Evolutionary conservation across 2,113 vertebrate genomes (phyloP).

Genomic region (Oncorhynchus mykiss): DNA sequence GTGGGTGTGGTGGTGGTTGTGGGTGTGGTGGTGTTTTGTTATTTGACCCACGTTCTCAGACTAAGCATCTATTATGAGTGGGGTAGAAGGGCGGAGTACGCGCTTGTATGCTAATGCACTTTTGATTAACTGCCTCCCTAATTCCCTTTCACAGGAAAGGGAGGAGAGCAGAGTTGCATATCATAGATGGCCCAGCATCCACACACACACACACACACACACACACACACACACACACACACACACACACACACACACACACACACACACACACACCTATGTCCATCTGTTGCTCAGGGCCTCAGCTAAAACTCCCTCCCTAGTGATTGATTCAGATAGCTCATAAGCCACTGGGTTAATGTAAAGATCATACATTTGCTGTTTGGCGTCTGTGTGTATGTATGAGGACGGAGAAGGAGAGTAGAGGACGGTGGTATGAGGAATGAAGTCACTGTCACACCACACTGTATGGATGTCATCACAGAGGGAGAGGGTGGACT

Average conservation of each 20-base stretch:
- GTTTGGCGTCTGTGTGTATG: slow-evolving; percentile 22
- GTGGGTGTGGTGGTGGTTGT: not conserved
- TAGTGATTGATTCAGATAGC: slow-evolving; percentile 63
- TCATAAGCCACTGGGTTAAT: slow-evolving; percentile 52
- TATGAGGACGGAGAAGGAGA: slow-evolving; percentile 17
- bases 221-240: too few species aligned
- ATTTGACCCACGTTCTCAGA: slow-evolving; percentile 54
- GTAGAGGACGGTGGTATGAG: slow-evolving; percentile 14
- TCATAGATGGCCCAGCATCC: not conserved
- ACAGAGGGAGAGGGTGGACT: slow-evolving; percentile 21
- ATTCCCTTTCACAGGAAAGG: slow-evolving; percentile 61
- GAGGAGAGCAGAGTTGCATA: slow-evolving; percentile 44
- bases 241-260: too few species aligned
- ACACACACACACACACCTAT: slow-evolving; percentile 4
- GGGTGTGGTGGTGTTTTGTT: slow-evolving; percentile 32
- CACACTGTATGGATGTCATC: slow-evolving; percentile 31
- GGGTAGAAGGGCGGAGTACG: slow-evolving; percentile 46
- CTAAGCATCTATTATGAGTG: slow-evolving; percentile 58
- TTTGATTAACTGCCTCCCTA: slow-evolving; percentile 74
- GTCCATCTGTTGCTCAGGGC: slow-evolving; percentile 32
- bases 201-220: too few species aligned
- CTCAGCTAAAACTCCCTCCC: slow-evolving; percentile 25
- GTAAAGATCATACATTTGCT: slow-evolving; percentile 64
- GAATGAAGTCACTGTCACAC: slow-evolving; percentile 41
- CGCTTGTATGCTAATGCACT: slow-evolving; percentile 68